phyloP scores from a whole-genome alignment of 2,888 invertebrate genomes.

The Argyresthia albistria region DNA sequence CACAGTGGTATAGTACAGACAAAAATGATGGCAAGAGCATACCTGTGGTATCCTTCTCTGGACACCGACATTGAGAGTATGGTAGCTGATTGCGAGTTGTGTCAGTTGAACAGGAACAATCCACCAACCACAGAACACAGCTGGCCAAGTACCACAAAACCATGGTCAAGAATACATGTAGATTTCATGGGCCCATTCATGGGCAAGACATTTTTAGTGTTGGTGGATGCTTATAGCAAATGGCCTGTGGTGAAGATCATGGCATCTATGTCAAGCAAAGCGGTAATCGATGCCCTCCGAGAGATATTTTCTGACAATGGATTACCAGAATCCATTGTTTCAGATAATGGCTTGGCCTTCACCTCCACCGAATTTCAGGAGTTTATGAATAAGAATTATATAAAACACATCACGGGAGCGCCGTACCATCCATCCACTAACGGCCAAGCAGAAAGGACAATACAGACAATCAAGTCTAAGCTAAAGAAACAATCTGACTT shows the following conservation, averaged over 20 bases:
- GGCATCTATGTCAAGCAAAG: too few relatives aligned
- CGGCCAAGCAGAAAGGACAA: too few relatives aligned
- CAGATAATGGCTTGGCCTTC: conserved; percentile 5
- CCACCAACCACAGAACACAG: conserved; percentile 7
- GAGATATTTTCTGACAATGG: conserved; percentile 2
- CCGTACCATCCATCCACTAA: too few relatives aligned
- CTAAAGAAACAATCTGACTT: too few relatives aligned
- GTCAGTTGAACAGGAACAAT: conserved; percentile 9
- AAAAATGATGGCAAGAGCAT: conserved; percentile 2
- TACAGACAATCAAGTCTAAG: too few relatives aligned
- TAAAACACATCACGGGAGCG: conserved; percentile 6
- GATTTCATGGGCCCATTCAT: conserved; percentile 14
- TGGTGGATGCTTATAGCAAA: too few relatives aligned
- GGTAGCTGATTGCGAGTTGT: too few relatives aligned
- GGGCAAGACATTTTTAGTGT: conserved; percentile 12
- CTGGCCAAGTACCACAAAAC: conserved; percentile 10
- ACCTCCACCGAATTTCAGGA: too few relatives aligned
- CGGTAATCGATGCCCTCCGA: background rate
- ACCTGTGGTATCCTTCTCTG: background rate
- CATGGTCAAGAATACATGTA: too few relatives aligned
- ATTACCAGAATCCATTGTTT: background rate
- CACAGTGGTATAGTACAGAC: conserved; percentile 2
- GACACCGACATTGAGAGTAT: background rate
- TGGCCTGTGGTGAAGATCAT: too few relatives aligned
- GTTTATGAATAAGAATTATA: conserved; percentile 3